phyloP scores from a whole-genome alignment of 2,888 invertebrate species.

The Mesorhabditis spiculigera region DNA sequence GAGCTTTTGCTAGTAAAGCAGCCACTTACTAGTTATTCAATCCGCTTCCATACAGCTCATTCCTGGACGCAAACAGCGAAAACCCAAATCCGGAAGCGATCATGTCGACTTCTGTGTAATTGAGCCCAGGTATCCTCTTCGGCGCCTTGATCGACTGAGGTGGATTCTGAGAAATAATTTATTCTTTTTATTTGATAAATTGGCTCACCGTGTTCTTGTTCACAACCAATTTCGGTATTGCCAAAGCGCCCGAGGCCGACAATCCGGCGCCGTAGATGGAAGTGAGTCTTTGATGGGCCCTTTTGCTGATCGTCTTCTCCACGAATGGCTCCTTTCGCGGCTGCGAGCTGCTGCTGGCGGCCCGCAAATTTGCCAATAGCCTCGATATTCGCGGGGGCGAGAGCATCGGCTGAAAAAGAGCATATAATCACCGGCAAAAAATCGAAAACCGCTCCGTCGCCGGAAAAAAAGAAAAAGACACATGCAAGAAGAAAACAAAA shows the following conservation, averaged over 20 bases:
- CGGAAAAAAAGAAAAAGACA: too few species aligned
- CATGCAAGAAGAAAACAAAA: too few species aligned
- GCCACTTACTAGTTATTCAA: constrained; percentile 47
- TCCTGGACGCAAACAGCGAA: constrained; percentile 48
- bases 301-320: not conserved
- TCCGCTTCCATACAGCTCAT: constrained; percentile 45
- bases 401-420: too few species aligned
- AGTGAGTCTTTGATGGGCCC: not conserved
- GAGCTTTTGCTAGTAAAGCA: constrained; percentile 14
- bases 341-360: too few species aligned
- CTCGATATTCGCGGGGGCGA: too few species aligned
- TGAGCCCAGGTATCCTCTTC: constrained; percentile 39
- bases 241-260: constrained; percentile 42
- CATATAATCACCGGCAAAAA: too few species aligned
- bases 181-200: not conserved
- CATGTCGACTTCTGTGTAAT: constrained; percentile 38
- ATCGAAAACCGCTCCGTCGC: too few species aligned
- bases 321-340: too few species aligned
- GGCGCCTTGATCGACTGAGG: constrained; percentile 23
- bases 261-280: constrained; percentile 46
- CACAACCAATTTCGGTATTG: constrained; percentile 34
- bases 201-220: constrained; percentile 9
- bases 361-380: too few species aligned
- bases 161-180: not conserved
- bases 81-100: constrained; percentile 54